phyloP scores from a whole-genome alignment of 2,113 vertebrate genomes.

The Marmota monax region DNA sequence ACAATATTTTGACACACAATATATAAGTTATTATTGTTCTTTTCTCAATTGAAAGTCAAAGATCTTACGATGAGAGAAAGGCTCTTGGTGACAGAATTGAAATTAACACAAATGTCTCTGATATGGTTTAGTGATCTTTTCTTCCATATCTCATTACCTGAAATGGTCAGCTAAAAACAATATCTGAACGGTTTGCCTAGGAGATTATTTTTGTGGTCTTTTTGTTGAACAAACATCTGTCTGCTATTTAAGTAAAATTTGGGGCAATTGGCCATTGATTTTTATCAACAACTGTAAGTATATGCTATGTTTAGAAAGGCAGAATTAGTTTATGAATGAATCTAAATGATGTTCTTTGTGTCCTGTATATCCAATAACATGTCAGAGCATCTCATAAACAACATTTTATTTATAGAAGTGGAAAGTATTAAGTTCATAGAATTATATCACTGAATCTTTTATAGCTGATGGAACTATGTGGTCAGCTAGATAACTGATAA shows the following conservation, averaged over 20 bases:
- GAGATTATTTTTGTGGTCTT: not conserved
- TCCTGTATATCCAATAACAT: not conserved
- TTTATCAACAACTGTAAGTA: not conserved
- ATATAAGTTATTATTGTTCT: not conserved
- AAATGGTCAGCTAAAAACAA: not conserved
- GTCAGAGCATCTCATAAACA: not conserved
- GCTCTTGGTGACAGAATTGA: not conserved
- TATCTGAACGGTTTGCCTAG: not conserved
- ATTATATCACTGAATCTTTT: not conserved
- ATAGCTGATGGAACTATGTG: not conserved
- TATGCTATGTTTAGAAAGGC: not conserved
- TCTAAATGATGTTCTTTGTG: not conserved
- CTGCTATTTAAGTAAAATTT: not conserved
- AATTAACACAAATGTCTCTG: not conserved
- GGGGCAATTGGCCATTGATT: not conserved
- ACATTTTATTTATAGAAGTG: not conserved
- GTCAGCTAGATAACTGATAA: not conserved
- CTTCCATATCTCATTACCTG: not conserved
- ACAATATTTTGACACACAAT: not conserved
- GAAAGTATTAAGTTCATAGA: not conserved
- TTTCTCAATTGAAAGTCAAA: not conserved
- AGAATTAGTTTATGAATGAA: not conserved
- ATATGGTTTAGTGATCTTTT: not conserved
- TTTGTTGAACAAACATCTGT: not conserved
- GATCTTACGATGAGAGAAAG: not conserved